Base-by-base conservation (phyloP, 2,888 invertebrate genomes). In the Pterobdella sp. region DNA sequence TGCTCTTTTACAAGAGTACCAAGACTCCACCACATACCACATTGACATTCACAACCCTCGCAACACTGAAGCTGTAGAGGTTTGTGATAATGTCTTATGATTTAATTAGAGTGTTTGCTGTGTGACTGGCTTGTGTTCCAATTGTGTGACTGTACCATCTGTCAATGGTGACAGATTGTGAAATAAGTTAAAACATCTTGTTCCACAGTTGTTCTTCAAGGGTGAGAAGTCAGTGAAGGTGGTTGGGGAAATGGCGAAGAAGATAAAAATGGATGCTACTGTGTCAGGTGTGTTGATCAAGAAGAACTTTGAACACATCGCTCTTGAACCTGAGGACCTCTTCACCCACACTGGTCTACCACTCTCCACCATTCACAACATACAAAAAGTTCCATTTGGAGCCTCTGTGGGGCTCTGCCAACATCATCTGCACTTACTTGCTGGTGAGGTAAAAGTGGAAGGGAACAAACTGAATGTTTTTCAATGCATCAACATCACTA, bases 141-240 rank as follows among this genome's bases (percentile, higher is more conserved):
- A 49, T 18, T 49, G 52, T 49, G 22, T 49, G 52, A 49, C 22
- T 49, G 14, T 22, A n/a, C n/a, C n/a, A n/a, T n/a, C n/a, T n/a
- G n/a, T n/a, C n/a, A n/a, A n/a, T n/a, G n/a, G n/a, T n/a, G n/a
- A n/a, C n/a, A n/a, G n/a, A n/a, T n/a, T n/a, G n/a, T n/a, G n/a
- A n/a, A n/a, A n/a, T n/a, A n/a, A n/a, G n/a, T n/a, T n/a, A n/a
- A n/a, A n/a, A n/a, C n/a, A 22, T 22, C 64, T 34, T 34, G 32
- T 26, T n/a, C 37, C 34, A 60, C 72, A 72, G 78, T 87, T 98
- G 73, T 91, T 93, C 80, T 98, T 99, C 85, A 87, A 94, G 63
- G 98, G 97, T 34, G 97, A 98, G 84, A 97, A 96, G 86, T 95
- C 94, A 1, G 97, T 97, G 1, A 98, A 98, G 87, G 88, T 90